Conservation (phyloP, 1,140 invertebrate species). For the Ctenoplectra terminalis region DNA sequence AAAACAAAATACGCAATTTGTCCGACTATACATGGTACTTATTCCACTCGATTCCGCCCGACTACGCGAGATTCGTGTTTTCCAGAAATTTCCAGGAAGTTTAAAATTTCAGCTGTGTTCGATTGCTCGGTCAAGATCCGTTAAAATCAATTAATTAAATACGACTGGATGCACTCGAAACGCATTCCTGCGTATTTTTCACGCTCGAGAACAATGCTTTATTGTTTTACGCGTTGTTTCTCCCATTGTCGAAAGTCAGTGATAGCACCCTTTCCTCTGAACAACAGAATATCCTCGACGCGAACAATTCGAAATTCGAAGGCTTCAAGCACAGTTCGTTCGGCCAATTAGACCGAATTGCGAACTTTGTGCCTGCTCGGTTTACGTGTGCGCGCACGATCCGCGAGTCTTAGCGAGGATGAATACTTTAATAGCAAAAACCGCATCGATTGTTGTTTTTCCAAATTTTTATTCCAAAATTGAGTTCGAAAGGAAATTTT, state of each 20-base stretch:
- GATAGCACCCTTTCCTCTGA: not conserved
- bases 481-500: not conserved
- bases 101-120: not conserved
- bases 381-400: too few species aligned
- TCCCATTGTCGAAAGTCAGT: too few species aligned
- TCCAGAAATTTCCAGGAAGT: not conserved
- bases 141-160: slow-evolving; percentile 32
- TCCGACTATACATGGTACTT: too few species aligned
- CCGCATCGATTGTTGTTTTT: too few species aligned
- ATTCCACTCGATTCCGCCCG: too few species aligned
- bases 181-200: not conserved
- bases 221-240: not conserved
- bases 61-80: not conserved
- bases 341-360: not conserved
- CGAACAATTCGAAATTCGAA: not conserved
- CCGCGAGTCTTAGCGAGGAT: not conserved
- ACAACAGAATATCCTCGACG: not conserved
- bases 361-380: not conserved
- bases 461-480: too few species aligned
- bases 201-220: not conserved
- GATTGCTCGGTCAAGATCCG: not conserved
- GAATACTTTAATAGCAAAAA: too few species aligned
- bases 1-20: too few species aligned
- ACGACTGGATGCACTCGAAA: not conserved
- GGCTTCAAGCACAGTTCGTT: not conserved